These are phyloP conservation scores for Diploptera punctata DNA, from an alignment of 2,888 invertebrate species.

Conservation along the genomic window DNA sequence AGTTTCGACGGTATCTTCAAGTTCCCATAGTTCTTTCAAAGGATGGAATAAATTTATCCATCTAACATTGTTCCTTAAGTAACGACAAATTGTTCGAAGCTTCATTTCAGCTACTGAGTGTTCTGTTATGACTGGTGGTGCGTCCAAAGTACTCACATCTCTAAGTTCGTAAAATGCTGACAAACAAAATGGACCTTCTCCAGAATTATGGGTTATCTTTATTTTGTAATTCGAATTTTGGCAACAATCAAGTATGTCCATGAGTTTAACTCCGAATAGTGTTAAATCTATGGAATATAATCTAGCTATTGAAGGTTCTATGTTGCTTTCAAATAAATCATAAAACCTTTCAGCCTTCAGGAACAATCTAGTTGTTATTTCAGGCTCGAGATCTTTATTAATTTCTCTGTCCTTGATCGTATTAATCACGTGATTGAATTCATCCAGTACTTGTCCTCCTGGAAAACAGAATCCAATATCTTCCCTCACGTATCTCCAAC, in stretches of 20 bases:
- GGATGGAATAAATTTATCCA: background rate
- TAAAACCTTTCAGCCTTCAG: conserved; percentile 15
- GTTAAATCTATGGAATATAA: background rate
- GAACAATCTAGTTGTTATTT: conserved; percentile 27
- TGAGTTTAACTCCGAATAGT: conserved; percentile 20
- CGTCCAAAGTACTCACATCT: conserved; percentile 28
- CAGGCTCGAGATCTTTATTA: conserved; percentile 14
- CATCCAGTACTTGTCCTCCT: conserved; percentile 32
- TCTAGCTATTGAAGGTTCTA: conserved; percentile 19
- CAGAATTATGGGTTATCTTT: background rate
- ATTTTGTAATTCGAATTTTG: conserved; percentile 17
- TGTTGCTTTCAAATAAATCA: conserved; percentile 25
- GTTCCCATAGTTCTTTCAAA: background rate
- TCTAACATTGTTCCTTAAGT: background rate
- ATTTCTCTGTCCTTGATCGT: conserved; percentile 1
- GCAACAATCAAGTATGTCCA: conserved; percentile 34
- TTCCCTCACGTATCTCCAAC: conserved; percentile 29
- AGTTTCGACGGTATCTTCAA: background rate
- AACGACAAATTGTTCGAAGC: background rate
- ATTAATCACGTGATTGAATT: conserved; percentile 11
- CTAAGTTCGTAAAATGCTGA: conserved; percentile 15
- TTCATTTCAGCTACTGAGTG: background rate
- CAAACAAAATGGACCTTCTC: background rate
- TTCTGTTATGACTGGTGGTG: conserved; percentile 6
- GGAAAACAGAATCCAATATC: conserved; percentile 29